Conservation (phyloP, 2,113 vertebrate species). For the Montifringilla adamsi region DNA sequence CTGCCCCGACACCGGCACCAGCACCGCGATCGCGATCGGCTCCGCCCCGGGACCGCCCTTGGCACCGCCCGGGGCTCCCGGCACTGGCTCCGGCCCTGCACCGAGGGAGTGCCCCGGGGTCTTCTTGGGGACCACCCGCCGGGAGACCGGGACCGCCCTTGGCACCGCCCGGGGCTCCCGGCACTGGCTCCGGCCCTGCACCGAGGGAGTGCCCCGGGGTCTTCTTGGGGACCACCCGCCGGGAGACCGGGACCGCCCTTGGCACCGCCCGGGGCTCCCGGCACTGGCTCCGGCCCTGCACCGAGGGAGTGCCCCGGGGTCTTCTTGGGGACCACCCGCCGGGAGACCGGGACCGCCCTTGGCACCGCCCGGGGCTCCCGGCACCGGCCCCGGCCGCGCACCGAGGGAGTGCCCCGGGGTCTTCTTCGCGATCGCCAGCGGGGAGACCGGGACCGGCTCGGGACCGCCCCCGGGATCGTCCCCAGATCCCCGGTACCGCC, state of each 20-base stretch:
- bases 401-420: background rate
- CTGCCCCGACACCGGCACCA: background rate
- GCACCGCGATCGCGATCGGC: background rate
- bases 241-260: background rate
- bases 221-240: background rate
- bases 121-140: background rate
- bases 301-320: background rate
- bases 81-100: background rate
- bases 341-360: background rate
- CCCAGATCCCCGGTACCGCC: background rate
- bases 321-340: background rate
- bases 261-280: background rate
- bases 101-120: background rate
- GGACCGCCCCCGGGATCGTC: background rate
- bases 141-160: background rate
- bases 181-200: background rate
- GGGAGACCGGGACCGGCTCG: background rate
- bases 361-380: background rate
- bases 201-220: background rate
- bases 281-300: background rate
- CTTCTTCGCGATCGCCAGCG: background rate
- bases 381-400: background rate
- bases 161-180: background rate
- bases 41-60: background rate
- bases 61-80: background rate